Conservation (phyloP, 2,113 vertebrate species). For the Sigmodon hispidus region DNA sequence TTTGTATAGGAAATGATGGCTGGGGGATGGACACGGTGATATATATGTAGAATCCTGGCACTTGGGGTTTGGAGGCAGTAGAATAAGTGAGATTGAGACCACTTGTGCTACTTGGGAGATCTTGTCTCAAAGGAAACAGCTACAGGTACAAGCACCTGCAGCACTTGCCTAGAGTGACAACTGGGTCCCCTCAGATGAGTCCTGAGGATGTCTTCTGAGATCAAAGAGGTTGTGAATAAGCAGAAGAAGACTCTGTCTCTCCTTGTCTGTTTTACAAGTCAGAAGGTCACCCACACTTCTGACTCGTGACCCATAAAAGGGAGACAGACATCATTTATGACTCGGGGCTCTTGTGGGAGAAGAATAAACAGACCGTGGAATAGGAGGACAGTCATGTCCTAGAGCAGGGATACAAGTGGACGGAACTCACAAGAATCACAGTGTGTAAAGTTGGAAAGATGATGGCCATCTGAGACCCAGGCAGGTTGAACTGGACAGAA, state of each 20-base stretch:
- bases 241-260: not conserved
- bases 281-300: too few species aligned
- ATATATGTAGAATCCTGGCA: not conserved
- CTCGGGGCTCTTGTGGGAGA: not conserved
- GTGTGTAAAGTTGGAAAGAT: not conserved
- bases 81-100: not conserved
- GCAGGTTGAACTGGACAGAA: not conserved
- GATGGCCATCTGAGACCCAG: not conserved
- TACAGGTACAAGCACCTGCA: not conserved
- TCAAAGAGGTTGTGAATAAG: not conserved
- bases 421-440: not conserved
- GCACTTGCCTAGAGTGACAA: not conserved
- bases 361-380: not conserved
- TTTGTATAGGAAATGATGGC: not conserved
- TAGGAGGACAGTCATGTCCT: not conserved
- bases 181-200: too few species aligned
- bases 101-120: not conserved
- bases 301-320: not conserved
- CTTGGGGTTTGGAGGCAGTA: not conserved
- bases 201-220: not conserved
- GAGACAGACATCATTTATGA: not conserved
- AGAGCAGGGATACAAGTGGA: not conserved
- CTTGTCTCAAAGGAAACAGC: not conserved
- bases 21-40: not conserved
- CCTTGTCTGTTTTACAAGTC: not conserved